Conservation (phyloP, 2,113 vertebrate genomes). For the Cephalophus harveyi region DNA sequence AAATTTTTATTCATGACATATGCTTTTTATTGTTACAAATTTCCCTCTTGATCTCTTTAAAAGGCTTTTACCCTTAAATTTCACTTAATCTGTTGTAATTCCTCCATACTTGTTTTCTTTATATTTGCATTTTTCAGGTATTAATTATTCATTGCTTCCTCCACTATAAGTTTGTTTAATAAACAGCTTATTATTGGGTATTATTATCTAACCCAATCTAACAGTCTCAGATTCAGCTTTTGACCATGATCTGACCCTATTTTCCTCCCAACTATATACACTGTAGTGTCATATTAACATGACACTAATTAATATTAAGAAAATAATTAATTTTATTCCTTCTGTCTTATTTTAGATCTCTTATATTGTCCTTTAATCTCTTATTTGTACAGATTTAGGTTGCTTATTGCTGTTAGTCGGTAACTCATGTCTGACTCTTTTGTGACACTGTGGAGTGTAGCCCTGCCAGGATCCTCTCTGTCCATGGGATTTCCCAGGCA, state of each 20-base stretch:
- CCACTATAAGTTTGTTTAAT: not conserved
- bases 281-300: not conserved
- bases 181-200: not conserved
- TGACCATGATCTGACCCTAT: not conserved
- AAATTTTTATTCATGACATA: slow-evolving; percentile 10
- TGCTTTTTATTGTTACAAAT: not conserved
- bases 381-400: not conserved
- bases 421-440: not conserved
- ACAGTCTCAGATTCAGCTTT: not conserved
- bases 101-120: not conserved
- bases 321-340: not conserved
- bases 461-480: not conserved
- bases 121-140: not conserved
- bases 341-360: not conserved
- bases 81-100: not conserved
- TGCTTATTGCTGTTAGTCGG: not conserved
- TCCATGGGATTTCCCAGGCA: not conserved
- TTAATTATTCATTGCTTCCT: not conserved
- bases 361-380: not conserved
- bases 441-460: not conserved
- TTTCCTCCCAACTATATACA: not conserved
- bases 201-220: not conserved
- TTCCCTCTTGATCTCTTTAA: not conserved
- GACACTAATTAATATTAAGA: too few relatives aligned
- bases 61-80: not conserved